phyloP scores from a whole-genome alignment of 37 sponge, comb jelly and placozoan species.

The Axinella damicornis region DNA sequence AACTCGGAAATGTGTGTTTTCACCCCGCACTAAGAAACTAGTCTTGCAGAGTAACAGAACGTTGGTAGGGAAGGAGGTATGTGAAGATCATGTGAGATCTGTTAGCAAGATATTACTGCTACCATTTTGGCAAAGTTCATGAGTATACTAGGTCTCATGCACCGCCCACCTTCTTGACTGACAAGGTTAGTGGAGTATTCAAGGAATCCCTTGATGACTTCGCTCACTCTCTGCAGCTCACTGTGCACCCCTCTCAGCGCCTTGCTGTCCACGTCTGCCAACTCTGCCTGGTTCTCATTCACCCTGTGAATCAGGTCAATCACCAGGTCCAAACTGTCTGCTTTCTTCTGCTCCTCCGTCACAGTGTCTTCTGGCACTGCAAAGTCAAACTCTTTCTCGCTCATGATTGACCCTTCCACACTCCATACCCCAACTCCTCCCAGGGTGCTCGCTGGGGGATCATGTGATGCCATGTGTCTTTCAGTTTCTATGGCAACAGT shows the following conservation, averaged over 20 bases:
- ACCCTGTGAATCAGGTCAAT: conserved; percentile 10
- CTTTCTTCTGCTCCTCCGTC: not conserved
- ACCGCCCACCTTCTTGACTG: conserved; percentile 21
- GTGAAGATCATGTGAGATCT: not conserved
- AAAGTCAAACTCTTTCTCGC: no score
- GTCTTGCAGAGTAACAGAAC: no score
- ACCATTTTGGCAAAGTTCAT: not conserved
- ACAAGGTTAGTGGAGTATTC: conserved; percentile 27
- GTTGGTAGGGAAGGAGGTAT: no score
- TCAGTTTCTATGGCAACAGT: no score
- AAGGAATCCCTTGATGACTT: conserved; percentile 8
- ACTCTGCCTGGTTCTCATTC: conserved; percentile 1
- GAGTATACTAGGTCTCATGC: no score
- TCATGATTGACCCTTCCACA: no score
- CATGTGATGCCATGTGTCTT: not conserved
- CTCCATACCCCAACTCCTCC: not conserved
- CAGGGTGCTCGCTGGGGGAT: not conserved
- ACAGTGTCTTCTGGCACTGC: no score
- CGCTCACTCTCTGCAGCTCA: conserved; percentile 28
- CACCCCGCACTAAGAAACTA: no score
- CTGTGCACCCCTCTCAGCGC: conserved; percentile 2
- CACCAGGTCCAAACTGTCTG: conserved; percentile 4
- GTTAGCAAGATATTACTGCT: not conserved
- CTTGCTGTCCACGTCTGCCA: conserved; percentile 21
- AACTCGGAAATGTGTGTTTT: no score